These are phyloP conservation scores for Muscidifurax raptorellus DNA, from an alignment of 1,140 invertebrate genomes.

Conservation along the genomic window DNA sequence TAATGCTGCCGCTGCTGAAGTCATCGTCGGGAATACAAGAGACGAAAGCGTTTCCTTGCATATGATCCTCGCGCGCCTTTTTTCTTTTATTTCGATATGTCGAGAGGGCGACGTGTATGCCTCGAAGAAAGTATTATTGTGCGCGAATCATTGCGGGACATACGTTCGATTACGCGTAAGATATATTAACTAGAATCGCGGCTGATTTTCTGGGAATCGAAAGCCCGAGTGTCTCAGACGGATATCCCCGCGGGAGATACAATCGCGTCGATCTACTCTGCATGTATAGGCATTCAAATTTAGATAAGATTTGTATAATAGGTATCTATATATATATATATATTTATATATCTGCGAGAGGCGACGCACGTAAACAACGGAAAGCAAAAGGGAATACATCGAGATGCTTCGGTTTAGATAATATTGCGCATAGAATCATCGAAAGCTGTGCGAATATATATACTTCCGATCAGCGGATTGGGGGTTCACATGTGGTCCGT, in stretches of 20 bases:
- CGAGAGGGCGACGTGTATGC: no score
- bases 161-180: no score
- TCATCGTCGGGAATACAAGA: conserved; percentile 44
- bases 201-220: no score
- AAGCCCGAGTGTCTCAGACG: no score
- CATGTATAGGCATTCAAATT: neutral
- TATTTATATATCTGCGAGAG: neutral
- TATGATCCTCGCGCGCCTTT: neutral
- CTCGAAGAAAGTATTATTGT: no score
- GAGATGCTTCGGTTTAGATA: neutral
- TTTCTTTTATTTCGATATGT: neutral
- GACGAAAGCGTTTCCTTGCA: neutral
- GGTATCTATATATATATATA: neutral
- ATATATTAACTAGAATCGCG: no score
- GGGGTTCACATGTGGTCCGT: no score
- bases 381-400: neutral
- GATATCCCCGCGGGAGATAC: no score
- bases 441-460: no score
- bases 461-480: no score
- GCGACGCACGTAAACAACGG: neutral
- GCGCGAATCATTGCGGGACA: no score
- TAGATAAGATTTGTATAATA: neutral
- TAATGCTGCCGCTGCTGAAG: conserved; percentile 24
- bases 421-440: neutral
- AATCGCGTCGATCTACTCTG: no score